These are phyloP conservation scores for Pollenia griseotomentosa DNA, from an alignment of 2,888 invertebrate genomes.

Conservation along the genomic window DNA sequence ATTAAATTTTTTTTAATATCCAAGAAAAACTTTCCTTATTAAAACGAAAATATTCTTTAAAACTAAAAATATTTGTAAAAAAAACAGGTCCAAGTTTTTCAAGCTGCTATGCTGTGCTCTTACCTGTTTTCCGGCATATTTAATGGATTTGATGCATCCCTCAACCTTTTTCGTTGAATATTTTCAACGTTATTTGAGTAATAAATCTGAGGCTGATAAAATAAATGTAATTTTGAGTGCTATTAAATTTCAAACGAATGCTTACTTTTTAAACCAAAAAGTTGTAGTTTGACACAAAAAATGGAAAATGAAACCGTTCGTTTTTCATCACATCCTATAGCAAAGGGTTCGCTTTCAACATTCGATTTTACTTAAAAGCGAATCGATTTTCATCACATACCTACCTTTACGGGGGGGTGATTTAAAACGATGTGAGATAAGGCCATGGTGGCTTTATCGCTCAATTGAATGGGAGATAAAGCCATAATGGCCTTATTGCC, in stretches of 20 bases:
- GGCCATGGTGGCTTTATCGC: no score
- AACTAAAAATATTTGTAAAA: slow-evolving; percentile 30
- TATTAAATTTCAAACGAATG: slow-evolving; percentile 7
- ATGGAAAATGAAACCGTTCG: slow-evolving; percentile 22
- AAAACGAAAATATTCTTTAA: slow-evolving; percentile 9
- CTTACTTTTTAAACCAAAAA: slow-evolving; percentile 9
- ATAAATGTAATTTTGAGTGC: slow-evolving; percentile 13
- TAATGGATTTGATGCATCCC: slow-evolving; percentile 3
- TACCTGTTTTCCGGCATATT: slow-evolving; percentile 1
- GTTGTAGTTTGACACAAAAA: slow-evolving; percentile 9
- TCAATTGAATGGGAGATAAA: no score
- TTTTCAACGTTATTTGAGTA: background rate
- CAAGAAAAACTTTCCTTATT: slow-evolving; percentile 12
- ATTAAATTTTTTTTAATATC: background rate
- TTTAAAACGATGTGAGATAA: no score
- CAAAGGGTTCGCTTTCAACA: slow-evolving; percentile 8
- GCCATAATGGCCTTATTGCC: no score
- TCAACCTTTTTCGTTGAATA: slow-evolving; percentile 22
- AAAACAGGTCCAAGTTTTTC: background rate
- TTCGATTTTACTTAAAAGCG: slow-evolving; percentile 15
- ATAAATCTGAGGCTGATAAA: background rate
- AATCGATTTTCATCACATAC: slow-evolving; percentile 24
- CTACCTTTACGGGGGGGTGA: no score
- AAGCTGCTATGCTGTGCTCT: background rate
- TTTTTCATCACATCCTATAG: slow-evolving; percentile 14